Evolutionary conservation across 2,888 invertebrate genomes (phyloP).

Genomic region (Camptogramma bilineatum): DNA sequence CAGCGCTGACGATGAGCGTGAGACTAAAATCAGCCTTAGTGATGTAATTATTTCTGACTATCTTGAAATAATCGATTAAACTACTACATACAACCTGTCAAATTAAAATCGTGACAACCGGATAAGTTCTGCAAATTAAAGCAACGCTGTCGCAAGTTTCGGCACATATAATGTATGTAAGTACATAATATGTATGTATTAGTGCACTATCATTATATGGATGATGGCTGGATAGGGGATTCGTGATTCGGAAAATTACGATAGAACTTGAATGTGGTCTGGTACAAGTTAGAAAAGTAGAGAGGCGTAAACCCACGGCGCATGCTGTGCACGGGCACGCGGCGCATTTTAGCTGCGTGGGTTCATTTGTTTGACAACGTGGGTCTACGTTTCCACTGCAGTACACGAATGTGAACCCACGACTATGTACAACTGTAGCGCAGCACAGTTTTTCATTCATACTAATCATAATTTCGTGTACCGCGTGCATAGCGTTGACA

Average conservation of each 20-base stretch:
- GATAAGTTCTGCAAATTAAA: not conserved
- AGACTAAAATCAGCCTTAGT: too few relatives aligned
- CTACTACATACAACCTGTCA: not conserved
- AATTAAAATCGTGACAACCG: slow-evolving; percentile 1
- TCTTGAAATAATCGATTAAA: not conserved
- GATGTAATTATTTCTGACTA: not conserved
- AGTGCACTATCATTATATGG: slow-evolving; percentile 20
- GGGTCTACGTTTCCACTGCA: too few relatives aligned
- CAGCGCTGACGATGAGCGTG: too few relatives aligned
- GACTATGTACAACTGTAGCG: too few relatives aligned
- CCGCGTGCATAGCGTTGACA: too few relatives aligned
- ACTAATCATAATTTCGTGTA: too few relatives aligned
- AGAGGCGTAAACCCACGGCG: too few relatives aligned
- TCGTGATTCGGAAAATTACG: slow-evolving; percentile 26
- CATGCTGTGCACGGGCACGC: too few relatives aligned
- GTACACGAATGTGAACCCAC: too few relatives aligned
- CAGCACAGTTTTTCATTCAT: too few relatives aligned
- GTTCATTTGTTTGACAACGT: too few relatives aligned
- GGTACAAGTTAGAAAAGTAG: not conserved
- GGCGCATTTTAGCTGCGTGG: too few relatives aligned
- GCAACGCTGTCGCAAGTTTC: slow-evolving; percentile 5
- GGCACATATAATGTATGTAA: not conserved
- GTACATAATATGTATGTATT: slow-evolving; percentile 8
- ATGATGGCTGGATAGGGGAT: slow-evolving; percentile 16
- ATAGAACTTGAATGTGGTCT: not conserved